Evolutionary conservation across 2,888 invertebrate genomes (phyloP).

Genomic region (Anticlea derivata): DNA sequence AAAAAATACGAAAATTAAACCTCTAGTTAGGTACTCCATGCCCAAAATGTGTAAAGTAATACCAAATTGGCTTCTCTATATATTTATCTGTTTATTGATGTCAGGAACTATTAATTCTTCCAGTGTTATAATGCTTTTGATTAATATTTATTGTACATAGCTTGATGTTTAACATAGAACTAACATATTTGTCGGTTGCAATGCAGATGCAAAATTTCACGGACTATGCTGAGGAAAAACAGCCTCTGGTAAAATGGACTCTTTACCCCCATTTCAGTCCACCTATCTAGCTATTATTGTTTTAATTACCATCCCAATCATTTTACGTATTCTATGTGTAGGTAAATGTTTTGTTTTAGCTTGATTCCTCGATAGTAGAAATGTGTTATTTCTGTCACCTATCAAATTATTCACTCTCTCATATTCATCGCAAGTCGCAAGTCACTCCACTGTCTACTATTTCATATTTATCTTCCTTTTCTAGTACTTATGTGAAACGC

Average conservation of each 20-base stretch:
- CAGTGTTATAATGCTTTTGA: conserved; percentile 35
- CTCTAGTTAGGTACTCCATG: background rate
- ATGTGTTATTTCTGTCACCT: conserved; percentile 24
- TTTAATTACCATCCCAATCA: conserved; percentile 39
- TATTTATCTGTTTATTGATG: conserved; percentile 4
- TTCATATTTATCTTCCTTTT: conserved; percentile 17
- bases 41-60: background rate
- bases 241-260: conserved; percentile 92
- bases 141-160: conserved; percentile 38
- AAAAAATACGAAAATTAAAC: background rate
- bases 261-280: conserved; percentile 71
- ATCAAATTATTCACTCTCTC: conserved; percentile 21
- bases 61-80: conserved; percentile 5
- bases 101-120: conserved; percentile 10
- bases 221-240: conserved; percentile 96
- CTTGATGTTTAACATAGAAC: conserved; percentile 57
- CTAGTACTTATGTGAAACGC: conserved; percentile 15
- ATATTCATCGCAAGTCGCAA: conserved; percentile 22
- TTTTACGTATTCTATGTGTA: conserved; percentile 40
- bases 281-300: conserved; percentile 61
- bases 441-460: conserved; percentile 14
- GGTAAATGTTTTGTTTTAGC: conserved; percentile 41
- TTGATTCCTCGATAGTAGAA: conserved; percentile 35
- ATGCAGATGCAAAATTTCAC: conserved; percentile 92
- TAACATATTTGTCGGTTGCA: conserved; percentile 78